Evolutionary conservation across 2,888 invertebrate species (phyloP).

Genomic region (Glyphotaelius pellucidus): DNA sequence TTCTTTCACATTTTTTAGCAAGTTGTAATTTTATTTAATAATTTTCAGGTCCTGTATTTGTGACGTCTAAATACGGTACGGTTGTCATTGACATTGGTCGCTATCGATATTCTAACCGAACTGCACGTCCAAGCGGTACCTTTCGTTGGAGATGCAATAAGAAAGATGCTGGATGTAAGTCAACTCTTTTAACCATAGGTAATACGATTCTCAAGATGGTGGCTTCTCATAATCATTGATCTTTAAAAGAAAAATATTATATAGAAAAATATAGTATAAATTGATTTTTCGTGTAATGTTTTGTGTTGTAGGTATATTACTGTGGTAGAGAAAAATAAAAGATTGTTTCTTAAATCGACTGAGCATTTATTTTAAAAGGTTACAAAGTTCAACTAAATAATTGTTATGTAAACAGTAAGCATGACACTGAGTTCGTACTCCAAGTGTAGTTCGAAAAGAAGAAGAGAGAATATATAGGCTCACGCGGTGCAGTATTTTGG

Average conservation of each 20-base stretch:
- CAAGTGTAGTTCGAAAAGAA: too few species aligned
- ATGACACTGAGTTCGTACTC: too few species aligned
- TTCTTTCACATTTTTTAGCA: not conserved
- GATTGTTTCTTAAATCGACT: too few species aligned
- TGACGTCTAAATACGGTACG: constrained; percentile 18
- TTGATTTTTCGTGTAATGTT: not conserved
- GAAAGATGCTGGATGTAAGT: constrained; percentile 24
- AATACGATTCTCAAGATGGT: not conserved
- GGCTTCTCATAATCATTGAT: constrained; percentile 32
- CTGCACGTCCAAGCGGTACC: not conserved
- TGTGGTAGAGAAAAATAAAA: too few species aligned
- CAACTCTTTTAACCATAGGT: not conserved
- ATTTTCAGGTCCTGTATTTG: constrained; percentile 35
- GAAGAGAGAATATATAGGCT: too few species aligned
- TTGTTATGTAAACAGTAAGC: too few species aligned
- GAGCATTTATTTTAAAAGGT: too few species aligned
- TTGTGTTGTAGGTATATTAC: too few species aligned
- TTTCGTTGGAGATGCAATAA: constrained; percentile 36
- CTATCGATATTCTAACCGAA: constrained; percentile 25
- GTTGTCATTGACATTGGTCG: not conserved
- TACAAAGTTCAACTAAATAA: too few species aligned
- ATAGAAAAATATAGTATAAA: not conserved
- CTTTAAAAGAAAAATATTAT: not conserved
- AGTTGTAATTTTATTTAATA: constrained; percentile 41
- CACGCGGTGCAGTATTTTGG: too few species aligned